Base-by-base conservation (phyloP, 2,888 invertebrate genomes). In the Aphrophora alni region DNA sequence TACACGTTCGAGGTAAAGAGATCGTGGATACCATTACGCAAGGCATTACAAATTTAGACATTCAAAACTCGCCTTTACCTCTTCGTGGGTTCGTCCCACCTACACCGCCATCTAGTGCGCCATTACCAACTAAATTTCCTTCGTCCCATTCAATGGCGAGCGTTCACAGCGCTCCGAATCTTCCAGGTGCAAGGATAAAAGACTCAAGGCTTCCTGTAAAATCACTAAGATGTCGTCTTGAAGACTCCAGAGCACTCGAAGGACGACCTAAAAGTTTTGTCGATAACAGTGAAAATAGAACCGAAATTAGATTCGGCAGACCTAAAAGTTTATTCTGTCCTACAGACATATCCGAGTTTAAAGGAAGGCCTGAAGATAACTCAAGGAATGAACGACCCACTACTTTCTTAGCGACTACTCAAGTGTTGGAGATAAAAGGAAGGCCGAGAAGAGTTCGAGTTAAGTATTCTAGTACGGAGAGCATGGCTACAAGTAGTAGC, bases 101-200 rank as follows among this genome's bases (percentile, higher is more conserved):
- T 14, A 95, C 95, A 69, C 95, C 95, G 74, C 95, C 95, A 80
- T 95, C 95, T 81, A 95, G 95, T 25, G 95, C 95, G 0, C 95
- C 95, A 26, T 89, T 95, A 85, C 95, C 95, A 1, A 92, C 94
- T 82, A 95, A 95, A 88, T 95, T 84, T 77, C 84, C 84, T 26
- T 82, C 83, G 1, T 80, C 82, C 0, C 81, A 81, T 59, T 90
- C 92, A 75, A 93, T 94, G 93, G 94, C 93, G 87, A 95, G 95
- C 86, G 95, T 95, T 82, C 92, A 93, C 85, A 95, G 95, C 88
- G 94, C 95, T 5, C 95, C 83, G 1, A 82, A 83, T 51, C 73
- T 83, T 8, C 83, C 82, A 8, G 78, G 80, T 5, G 75, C 82
- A 24, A 90, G 95, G 72, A 88, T 94, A 73, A 94, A 95, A 87